Evolutionary conservation across 1,140 invertebrate genomes (phyloP), one percentile per base, ranked within the genome.

Genomic region (Hermetia illucens): DNA sequence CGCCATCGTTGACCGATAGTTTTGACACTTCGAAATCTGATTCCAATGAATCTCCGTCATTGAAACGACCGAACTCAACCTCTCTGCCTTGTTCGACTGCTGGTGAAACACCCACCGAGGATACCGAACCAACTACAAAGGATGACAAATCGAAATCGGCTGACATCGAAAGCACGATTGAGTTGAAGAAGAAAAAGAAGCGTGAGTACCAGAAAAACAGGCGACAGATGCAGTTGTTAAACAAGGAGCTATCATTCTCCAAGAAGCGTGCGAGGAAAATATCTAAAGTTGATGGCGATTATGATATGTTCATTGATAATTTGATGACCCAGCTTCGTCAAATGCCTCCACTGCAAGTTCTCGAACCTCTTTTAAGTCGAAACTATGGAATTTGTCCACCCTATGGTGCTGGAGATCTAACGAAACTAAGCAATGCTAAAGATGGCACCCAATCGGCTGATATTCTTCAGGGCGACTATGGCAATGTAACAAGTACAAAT

Each of bases 221-320:
- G 20, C 65, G 77, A 35, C 76, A 75, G 51, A 68, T 73, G 54
- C 70, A 71, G 53, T 61, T 58, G 10, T 31, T 61, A 0, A 64
- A 60, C 18, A 61, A 63, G 36, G 58, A 64, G 27, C 47, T 64
- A 21, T 59, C 62, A 24, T 66, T 70, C 16, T 70, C 79, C 21
- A 89, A 87, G 50, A 92, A 92, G 57, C 68, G 84, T 19, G 70
- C 79, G 9, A 68, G 84, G 19, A 91, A 88, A 61, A 75, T 79
- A 19, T 87, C 82, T 3, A 82, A 85, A 50, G 66, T 83, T 12
- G 83, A 91, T 49, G 89, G 93, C 65, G 88, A 93, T 62, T 88
- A 89, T 59, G 89, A 93, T 55, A 77, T 76, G 5, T 92, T 82
- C 52, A 81, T 91, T 45, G 90, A 92, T 48, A 81, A 78, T 49